Conservation (phyloP, 1,140 invertebrate genomes). For the Probaryconus sp. region DNA sequence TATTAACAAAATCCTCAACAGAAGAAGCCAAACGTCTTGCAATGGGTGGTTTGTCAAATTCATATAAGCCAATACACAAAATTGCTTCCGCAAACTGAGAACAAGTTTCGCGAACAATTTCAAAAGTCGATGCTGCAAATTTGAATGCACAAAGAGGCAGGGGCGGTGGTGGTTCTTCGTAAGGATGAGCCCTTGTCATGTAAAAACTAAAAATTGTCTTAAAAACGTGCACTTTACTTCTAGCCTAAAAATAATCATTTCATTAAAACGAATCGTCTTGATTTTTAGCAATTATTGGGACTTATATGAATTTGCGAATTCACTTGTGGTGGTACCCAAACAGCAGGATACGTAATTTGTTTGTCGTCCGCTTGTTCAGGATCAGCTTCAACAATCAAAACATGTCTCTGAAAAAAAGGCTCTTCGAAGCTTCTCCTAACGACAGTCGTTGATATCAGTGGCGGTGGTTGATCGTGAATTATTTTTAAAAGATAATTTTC, state of each 20-base stretch:
- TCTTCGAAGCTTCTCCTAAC: conserved; percentile 36
- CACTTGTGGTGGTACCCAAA: conserved; percentile 65
- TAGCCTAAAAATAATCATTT: conserved; percentile 64
- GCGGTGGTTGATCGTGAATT: conserved; percentile 41
- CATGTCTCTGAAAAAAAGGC: conserved; percentile 56
- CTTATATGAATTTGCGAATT: background rate
- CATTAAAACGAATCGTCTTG: too few species aligned
- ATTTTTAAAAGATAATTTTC: conserved; percentile 67
- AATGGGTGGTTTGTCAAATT: conserved; percentile 60
- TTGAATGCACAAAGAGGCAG: conserved; percentile 68
- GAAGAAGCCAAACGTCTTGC: conserved; percentile 64
- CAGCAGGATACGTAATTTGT: conserved; percentile 46
- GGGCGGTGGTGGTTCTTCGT: conserved; percentile 59
- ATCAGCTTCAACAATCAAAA: conserved; percentile 44
- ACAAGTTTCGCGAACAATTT: conserved; percentile 53
- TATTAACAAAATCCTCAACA: conserved; percentile 64
- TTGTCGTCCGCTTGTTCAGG: conserved; percentile 46
- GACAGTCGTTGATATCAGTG: conserved; percentile 19
- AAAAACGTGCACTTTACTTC: conserved; percentile 70
- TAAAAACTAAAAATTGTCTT: conserved; percentile 64
- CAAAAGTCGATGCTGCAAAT: conserved; percentile 55
- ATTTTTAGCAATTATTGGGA: background rate
- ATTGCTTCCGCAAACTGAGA: conserved; percentile 35
- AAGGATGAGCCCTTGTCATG: conserved; percentile 64
- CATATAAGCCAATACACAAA: conserved; percentile 67